phyloP scores from a whole-genome alignment of 2,113 vertebrate species.

The Fulica atra region DNA sequence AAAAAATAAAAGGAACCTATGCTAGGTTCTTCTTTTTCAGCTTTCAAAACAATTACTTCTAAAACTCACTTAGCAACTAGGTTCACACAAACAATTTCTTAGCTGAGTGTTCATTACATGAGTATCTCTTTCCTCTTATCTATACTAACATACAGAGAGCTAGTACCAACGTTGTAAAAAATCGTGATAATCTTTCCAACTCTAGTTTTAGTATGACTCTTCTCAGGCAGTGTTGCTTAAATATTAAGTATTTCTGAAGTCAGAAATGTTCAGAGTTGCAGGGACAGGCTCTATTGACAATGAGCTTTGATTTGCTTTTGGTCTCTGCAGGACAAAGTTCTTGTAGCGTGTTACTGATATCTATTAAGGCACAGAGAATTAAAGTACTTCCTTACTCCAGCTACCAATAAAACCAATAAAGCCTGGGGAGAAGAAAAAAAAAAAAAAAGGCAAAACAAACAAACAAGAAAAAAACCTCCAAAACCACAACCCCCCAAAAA shows the following conservation, averaged over 20 bases:
- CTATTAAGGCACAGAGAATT: not conserved
- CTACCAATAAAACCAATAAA: not conserved
- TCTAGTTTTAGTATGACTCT: not conserved
- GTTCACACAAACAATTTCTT: not conserved
- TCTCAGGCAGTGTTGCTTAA: not conserved
- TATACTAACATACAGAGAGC: not conserved
- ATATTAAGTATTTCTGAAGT: not conserved
- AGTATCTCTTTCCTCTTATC: not conserved
- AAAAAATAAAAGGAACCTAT: not conserved
- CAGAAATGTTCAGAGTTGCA: not conserved
- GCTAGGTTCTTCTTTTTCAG: not conserved
- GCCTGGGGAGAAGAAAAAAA: not conserved
- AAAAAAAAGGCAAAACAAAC: no score
- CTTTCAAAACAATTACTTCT: not conserved
- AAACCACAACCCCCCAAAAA: fast-evolving
- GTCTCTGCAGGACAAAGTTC: not conserved
- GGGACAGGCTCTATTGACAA: not conserved
- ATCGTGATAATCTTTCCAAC: not conserved
- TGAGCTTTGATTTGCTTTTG: not conserved
- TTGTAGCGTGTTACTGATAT: not conserved
- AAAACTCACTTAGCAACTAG: not conserved
- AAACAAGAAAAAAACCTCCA: not conserved
- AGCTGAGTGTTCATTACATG: not conserved
- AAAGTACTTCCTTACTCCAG: not conserved
- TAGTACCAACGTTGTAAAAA: not conserved